phyloP scores from a whole-genome alignment of 2,113 vertebrate genomes.

The Crotalus viridis region DNA sequence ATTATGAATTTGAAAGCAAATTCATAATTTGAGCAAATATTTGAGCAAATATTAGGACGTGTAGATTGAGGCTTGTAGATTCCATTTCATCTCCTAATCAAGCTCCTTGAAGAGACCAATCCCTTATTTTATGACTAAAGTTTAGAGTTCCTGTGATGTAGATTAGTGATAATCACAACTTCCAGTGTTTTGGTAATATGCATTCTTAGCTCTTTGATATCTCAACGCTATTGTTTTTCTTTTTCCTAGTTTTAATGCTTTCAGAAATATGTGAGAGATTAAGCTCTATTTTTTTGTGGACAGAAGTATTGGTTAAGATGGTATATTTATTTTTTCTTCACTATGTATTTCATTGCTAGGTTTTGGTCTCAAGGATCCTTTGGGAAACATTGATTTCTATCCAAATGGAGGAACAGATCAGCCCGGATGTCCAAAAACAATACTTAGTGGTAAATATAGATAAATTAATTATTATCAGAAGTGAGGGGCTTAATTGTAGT shows the following conservation, averaged over 20 bases:
- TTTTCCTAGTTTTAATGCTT: neutral
- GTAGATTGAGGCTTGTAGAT: neutral
- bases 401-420: slow-evolving; percentile 88
- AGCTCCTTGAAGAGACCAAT: neutral
- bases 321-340: slow-evolving; percentile 4
- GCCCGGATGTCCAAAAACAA: slow-evolving; percentile 85
- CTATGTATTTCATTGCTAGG: slow-evolving; percentile 45
- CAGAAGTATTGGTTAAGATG: neutral
- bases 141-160: neutral
- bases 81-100: neutral
- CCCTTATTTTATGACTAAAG: neutral
- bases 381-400: slow-evolving; percentile 90
- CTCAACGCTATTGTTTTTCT: neutral
- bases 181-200: neutral
- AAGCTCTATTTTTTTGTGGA: neutral
- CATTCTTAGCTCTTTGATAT: neutral
- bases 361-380: slow-evolving; percentile 78
- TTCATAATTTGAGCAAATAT: neutral
- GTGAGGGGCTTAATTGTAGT: neutral
- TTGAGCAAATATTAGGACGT: neutral
- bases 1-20: neutral
- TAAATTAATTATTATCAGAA: neutral
- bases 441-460: slow-evolving; percentile 78
- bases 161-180: neutral
- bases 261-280: neutral